Base-by-base conservation (phyloP, 2,888 invertebrate species). In the Holacanthella duospinosa region DNA sequence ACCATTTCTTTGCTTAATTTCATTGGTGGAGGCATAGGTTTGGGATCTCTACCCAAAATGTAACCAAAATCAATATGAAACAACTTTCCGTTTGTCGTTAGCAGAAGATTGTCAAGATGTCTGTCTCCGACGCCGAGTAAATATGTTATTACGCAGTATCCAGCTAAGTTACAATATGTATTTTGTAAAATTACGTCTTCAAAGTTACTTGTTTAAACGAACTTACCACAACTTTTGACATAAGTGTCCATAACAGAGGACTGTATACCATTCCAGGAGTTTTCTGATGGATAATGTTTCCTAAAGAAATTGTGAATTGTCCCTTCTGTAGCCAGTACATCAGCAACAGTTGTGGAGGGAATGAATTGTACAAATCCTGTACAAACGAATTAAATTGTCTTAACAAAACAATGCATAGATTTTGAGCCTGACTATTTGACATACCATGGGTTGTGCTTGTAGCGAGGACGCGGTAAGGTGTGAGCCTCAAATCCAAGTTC, bases 1-100 rank as follows among this genome's bases (percentile, higher is more conserved):
- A 99, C 93, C 97, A 99, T 99, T 81, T 99, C 97, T 77, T 89
- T 90, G 78, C 93, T 95, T 53, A 99, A 82, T 79, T 96, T 97
- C 95, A 99, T 99, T 4, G 97, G 96, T 16, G 99, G 96, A 1
- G 97, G 97, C 77, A 97, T 83, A 1, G 96, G 96, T 79, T 99
- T 99, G 2, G 99, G 99, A 80, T 99, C 99, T 55, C 96, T 83
- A 0, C 96, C 99, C 64, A 99, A 82, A 77, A 95, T 92, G 79
- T 93, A 99, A 1, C 97, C 97, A 79, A 99, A 99, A 80, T 96
- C 96, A 71, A 96, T 94, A 79, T 96, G 96, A 79, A 96, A 95
- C 58, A 96, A 79, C 73, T 90, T 90, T 43, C 97, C 97, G 60
- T 85, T 84, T 44, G 85, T 86, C 3, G 96, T 94, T 2, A 99